Percentiles rank a stretch among this genome's conserved stretches.
These are phyloP conservation scores for Thalassarche chlororhynchos DNA, from an alignment of 2,113 vertebrate genomes.

Conservation along the genomic window DNA sequence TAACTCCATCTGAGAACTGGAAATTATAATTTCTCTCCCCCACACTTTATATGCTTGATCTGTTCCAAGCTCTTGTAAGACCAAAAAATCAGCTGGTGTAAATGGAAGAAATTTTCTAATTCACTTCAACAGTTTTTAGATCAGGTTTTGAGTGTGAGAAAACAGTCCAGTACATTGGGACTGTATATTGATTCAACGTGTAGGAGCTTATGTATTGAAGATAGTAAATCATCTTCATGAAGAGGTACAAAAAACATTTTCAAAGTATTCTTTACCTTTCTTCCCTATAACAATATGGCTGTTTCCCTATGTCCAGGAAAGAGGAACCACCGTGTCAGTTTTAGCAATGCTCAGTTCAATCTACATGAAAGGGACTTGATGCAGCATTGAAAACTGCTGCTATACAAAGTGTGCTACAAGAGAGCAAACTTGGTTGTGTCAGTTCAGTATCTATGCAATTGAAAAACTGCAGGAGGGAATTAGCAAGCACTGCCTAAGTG, in stretches of 20 bases:
- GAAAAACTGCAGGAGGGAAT: neutral
- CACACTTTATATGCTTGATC: neutral
- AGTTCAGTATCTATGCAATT: neutral
- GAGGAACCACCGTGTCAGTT: neutral
- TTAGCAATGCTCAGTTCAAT: neutral
- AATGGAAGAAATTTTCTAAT: neutral
- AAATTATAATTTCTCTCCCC: neutral
- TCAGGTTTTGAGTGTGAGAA: neutral
- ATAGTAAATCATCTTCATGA: neutral
- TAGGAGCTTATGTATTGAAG: neutral
- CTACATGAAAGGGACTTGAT: neutral
- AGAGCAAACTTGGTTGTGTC: neutral
- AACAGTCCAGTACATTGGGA: neutral
- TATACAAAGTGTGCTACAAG: neutral
- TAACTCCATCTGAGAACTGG: neutral
- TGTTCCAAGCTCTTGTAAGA: neutral
- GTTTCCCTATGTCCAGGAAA: neutral
- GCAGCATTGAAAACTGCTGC: neutral
- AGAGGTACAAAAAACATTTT: neutral
- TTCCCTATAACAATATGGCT: neutral
- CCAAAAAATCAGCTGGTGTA: neutral
- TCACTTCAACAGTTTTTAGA: neutral
- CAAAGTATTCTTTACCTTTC: neutral
- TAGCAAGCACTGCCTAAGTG: neutral
- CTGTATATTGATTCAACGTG: neutral